Evolutionary conservation across 2,113 vertebrate species (phyloP).

Genomic region (Oriolus oriolus): DNA sequence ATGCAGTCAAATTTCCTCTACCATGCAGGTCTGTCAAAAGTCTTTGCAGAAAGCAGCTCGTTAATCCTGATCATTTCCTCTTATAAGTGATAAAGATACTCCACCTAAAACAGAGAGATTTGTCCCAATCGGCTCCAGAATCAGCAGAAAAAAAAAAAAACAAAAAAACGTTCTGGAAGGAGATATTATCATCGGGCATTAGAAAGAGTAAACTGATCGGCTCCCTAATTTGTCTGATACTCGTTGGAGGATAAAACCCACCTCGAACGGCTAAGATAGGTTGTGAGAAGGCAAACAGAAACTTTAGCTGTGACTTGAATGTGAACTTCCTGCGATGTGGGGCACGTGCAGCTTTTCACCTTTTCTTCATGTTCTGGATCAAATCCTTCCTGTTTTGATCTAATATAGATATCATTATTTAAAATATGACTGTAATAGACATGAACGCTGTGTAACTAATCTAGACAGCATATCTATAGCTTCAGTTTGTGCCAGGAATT

Average conservation of each 20-base stretch:
- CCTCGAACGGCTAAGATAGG: background rate
- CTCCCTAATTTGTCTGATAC: background rate
- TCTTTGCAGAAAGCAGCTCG: background rate
- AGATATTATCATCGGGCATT: accelerated
- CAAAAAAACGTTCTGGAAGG: background rate
- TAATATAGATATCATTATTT: slow-evolving; percentile 4
- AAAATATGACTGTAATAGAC: background rate
- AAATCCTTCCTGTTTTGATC: slow-evolving; percentile 31
- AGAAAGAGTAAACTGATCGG: background rate
- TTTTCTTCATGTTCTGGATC: background rate
- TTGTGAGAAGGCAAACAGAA: background rate
- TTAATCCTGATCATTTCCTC: background rate
- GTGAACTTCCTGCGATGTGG: background rate
- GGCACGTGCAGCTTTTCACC: background rate
- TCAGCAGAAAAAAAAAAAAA: background rate
- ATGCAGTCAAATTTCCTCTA: background rate
- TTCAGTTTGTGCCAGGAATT: slow-evolving; percentile 12
- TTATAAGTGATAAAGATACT: background rate
- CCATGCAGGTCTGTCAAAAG: background rate
- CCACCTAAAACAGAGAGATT: background rate
- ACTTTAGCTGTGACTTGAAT: background rate
- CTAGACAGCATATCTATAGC: slow-evolving; percentile 27
- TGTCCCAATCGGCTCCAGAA: background rate
- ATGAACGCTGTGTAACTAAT: background rate
- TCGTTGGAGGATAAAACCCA: background rate